Base-by-base conservation (phyloP, 2,113 vertebrate species). In the Leuciscus idus region DNA sequence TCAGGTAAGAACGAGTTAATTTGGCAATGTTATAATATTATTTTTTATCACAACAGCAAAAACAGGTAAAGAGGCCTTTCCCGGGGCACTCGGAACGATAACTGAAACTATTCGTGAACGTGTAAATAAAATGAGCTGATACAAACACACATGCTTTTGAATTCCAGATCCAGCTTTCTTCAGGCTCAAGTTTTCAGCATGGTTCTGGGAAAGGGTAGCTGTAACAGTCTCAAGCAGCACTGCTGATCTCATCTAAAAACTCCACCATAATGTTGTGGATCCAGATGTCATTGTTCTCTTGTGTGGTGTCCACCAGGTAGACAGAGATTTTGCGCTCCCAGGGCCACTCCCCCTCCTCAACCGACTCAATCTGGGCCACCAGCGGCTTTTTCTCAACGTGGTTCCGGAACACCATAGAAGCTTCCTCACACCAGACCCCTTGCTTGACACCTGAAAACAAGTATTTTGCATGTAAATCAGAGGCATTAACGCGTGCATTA, bases 371-470 rank as follows among this genome's bases (percentile, higher is more conserved):
- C 87, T 96, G 92, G 0, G 98, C 97, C 33, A 98, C 97, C 88
- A 99, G 92, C 0, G 97, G 94, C 82, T 94, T 97, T 85, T 95
- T 96, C 93, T 99, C 98, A 79, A 98, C 96, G 1, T 98, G 96
- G 91, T 96, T 98, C 85, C 98, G 95, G 93, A 99, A 99, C 6
- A 99, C 92, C 92, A 97, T 96, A 0, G 96, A 96, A 10, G 97
- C 95, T 88, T 97, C 97, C 90, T 98, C 97, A 10, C 96, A 96
- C 98, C 97, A 99, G 85, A 95, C 95, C 39, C 83, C 90, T 78
- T 89, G 94, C 39, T 93, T 94, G 82, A 98, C 92, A 81, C 97
- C 98, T 99, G 90, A 92, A 86, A 94, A 59, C 9, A 70, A 52
- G 23, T 0, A 74, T 52, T 57, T 12, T 50, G 55, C 3, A 57